phyloP scores from a whole-genome alignment of 2,797 vertebrate species.

The Hypotaenidia okinawae region DNA sequence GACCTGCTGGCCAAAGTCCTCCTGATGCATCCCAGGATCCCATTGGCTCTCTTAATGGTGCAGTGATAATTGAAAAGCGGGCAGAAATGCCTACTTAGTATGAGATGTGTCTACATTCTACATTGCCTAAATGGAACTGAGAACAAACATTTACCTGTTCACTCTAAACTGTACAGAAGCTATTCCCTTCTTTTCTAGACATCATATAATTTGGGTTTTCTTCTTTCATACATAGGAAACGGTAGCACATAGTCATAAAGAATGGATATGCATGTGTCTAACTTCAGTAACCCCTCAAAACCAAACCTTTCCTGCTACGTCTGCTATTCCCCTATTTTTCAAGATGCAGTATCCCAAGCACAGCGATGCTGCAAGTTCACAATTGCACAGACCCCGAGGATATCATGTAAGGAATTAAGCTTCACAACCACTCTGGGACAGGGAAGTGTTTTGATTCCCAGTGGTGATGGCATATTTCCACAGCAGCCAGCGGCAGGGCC shows the following conservation, averaged over 20 bases:
- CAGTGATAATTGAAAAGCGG: not conserved
- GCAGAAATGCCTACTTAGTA: not conserved
- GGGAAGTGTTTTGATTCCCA: not conserved
- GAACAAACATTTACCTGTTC: not conserved
- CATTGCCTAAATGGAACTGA: not conserved
- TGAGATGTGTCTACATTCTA: not conserved
- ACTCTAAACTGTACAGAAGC: not conserved
- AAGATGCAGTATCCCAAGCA: not conserved
- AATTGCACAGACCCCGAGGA: not conserved
- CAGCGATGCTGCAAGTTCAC: not conserved
- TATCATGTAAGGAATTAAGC: not conserved
- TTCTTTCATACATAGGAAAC: not conserved
- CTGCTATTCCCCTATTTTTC: not conserved
- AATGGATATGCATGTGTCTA: not conserved
- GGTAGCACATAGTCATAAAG: not conserved
- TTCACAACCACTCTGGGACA: not conserved
- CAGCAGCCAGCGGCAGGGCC: accelerated
- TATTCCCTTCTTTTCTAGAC: not conserved
- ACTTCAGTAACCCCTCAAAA: not conserved
- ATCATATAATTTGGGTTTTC: not conserved
- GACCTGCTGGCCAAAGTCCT: too few relatives aligned
- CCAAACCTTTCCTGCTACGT: not conserved
- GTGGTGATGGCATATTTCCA: not conserved
- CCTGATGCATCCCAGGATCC: too few relatives aligned
- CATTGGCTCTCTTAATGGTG: too few relatives aligned